Evolutionary conservation across 1,140 invertebrate genomes (phyloP).

Genomic region (Triops cancriformis): DNA sequence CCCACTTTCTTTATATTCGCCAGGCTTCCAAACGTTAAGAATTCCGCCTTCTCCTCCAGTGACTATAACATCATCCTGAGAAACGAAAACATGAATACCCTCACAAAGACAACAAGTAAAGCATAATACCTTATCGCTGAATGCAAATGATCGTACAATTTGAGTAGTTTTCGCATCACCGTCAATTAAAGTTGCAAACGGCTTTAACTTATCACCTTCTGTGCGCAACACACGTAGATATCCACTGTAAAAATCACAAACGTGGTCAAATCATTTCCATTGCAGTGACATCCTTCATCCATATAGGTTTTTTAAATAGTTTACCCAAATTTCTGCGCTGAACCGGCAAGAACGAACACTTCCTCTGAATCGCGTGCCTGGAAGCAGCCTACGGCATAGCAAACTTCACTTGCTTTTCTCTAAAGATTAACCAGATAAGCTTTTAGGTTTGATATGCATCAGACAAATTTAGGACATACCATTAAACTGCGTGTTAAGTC

Average conservation of each 20-base stretch:
- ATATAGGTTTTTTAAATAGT: not conserved
- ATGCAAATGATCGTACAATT: not conserved
- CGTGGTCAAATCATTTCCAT: not conserved
- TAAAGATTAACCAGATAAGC: constrained; percentile 36
- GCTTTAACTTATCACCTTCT: not conserved
- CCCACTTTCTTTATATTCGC: constrained; percentile 2
- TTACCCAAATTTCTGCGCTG: constrained; percentile 33
- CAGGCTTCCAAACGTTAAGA: constrained; percentile 26
- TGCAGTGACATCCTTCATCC: not conserved
- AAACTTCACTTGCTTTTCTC: constrained; percentile 51
- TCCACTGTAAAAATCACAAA: not conserved
- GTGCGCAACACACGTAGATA: not conserved
- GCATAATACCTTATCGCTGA: not conserved
- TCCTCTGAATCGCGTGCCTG: constrained; percentile 36
- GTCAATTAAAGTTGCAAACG: not conserved
- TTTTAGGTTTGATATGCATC: constrained; percentile 21
- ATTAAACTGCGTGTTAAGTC: constrained; percentile 44
- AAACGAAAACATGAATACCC: not conserved
- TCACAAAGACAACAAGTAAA: not conserved
- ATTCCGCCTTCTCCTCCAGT: constrained; percentile 26
- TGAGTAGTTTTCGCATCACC: not conserved
- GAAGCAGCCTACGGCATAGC: constrained; percentile 55
- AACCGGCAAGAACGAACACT: constrained; percentile 53
- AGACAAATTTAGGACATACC: constrained; percentile 35
- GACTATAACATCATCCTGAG: not conserved